These are phyloP conservation scores for Hypselothyrea guttata DNA, from an alignment of 2,888 invertebrate genomes.

Conservation along the genomic window DNA sequence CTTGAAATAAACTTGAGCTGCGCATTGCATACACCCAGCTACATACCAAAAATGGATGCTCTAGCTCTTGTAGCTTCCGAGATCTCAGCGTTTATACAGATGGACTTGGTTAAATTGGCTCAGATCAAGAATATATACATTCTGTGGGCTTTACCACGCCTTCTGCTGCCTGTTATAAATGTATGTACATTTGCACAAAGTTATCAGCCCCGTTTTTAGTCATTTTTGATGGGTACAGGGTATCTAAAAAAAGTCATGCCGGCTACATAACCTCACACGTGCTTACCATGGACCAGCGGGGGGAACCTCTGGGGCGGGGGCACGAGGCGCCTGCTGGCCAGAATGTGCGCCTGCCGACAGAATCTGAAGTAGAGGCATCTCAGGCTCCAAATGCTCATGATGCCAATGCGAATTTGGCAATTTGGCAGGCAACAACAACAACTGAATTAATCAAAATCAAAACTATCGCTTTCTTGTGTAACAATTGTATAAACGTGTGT, in stretches of 20 bases:
- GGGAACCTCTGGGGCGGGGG: constrained; percentile 31
- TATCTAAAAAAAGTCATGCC: constrained; percentile 22
- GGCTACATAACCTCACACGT: constrained; percentile 41
- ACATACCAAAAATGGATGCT: too few species aligned
- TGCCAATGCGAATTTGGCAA: constrained; percentile 40
- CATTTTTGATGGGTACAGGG: too few species aligned
- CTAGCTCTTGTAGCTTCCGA: too few species aligned
- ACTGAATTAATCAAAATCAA: constrained; percentile 24
- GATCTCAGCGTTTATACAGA: too few species aligned
- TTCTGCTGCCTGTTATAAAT: too few species aligned
- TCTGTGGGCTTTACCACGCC: too few species aligned
- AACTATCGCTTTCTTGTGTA: constrained; percentile 57
- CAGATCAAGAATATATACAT: too few species aligned
- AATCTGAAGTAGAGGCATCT: constrained; percentile 62
- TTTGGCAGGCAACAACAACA: constrained; percentile 36
- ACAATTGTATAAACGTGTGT: constrained; percentile 53
- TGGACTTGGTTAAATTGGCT: too few species aligned
- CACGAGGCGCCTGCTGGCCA: constrained; percentile 53
- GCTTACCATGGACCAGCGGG: constrained; percentile 53
- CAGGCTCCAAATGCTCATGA: constrained; percentile 76
- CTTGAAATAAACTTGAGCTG: too few species aligned
- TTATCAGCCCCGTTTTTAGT: too few species aligned
- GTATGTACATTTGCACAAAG: too few species aligned
- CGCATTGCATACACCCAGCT: too few species aligned
- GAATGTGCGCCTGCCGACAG: constrained; percentile 71